Percentiles rank a stretch among this genome's conserved stretches.
Evolutionary conservation across 2,797 vertebrate species (phyloP).

Genomic region (Danio kyathit): DNA sequence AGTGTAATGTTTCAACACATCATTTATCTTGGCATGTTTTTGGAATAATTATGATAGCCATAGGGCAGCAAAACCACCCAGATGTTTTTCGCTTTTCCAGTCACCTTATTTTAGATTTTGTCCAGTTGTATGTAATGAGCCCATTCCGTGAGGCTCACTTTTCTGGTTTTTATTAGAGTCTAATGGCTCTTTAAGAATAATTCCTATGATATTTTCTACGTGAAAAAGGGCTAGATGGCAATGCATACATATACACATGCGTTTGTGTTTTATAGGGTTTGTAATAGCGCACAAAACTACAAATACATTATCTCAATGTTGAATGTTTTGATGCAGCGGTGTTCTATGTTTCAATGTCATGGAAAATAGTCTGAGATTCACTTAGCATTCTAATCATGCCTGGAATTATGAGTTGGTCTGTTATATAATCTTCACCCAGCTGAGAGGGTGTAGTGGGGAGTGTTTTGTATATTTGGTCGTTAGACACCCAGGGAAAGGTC

Average conservation of each 20-base stretch:
- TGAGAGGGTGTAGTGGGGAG: conserved; percentile 29
- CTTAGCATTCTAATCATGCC: conserved; percentile 48
- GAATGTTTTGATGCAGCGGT: not conserved
- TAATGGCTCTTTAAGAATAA: not conserved
- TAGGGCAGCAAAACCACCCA: not conserved
- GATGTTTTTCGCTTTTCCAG: conserved; percentile 2
- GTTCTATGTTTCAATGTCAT: conserved; percentile 7
- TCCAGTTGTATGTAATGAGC: not conserved
- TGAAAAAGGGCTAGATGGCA: not conserved
- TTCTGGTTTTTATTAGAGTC: not conserved
- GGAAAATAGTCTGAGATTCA: conserved; percentile 29
- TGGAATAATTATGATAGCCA: not conserved
- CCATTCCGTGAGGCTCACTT: not conserved
- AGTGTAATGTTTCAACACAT: not conserved
- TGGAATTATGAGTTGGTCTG: conserved; percentile 37
- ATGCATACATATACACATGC: not conserved
- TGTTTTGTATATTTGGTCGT: conserved; percentile 37
- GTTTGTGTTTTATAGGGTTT: not conserved
- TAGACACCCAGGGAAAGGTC: conserved; percentile 71
- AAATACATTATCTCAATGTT: conserved; percentile 10
- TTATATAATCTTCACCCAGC: conserved; percentile 52
- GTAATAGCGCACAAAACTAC: not conserved
- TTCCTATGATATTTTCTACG: not conserved
- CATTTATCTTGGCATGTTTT: not conserved
- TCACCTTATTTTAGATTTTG: conserved; percentile 26